Base-by-base conservation (phyloP, 2,888 invertebrate species). In the Epistrophe grossulariae region DNA sequence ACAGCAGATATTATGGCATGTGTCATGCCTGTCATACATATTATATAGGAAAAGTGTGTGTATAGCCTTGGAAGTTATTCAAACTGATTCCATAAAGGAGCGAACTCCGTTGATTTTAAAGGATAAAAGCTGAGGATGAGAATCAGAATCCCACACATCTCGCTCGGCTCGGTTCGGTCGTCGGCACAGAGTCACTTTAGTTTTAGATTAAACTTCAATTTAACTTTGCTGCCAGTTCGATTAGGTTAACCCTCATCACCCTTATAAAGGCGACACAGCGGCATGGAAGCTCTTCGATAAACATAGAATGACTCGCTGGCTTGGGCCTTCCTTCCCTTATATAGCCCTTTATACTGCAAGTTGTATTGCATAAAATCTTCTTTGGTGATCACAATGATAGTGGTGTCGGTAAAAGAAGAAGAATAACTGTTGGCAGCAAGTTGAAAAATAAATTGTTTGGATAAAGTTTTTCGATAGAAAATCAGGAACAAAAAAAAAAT, bases 191-290 rank as follows among this genome's bases (percentile, higher is more conserved):
- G 73, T 82, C 85, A 85, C 82, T 85, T 85, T 78, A 74, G 85
- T 78, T 85, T 78, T 82, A 78, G 85, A 85, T 82, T 85, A 85
- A 82, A 85, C 82, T 85, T 85, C 85, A 82, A 85, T 85, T 82
- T 85, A 82, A 85, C 81, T 85, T 82, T 85, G 77, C 85, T 85
- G 85, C 77, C 85, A 82, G 78, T 85, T 85, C 82, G 85, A 85
- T 85, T 85, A 85, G 73, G 77, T 82, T 85, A 85, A 85, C 85
- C 85, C 72, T 82, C 68, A 78, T 85, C 85, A 78, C 50, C 43
- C 62, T 62, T 57, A 73, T 60, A 45, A 64, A 45, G 72, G 52
- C 52, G 24, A 6, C 2, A 11, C 6, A 24, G 19, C 15, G 28
- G 28, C 55, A 45, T 72, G 55, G 70, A 52, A 70, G 55, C 15